These are phyloP conservation scores for Melanaphis sacchari DNA, from an alignment of 1,140 invertebrate genomes.

Conservation along the genomic window DNA sequence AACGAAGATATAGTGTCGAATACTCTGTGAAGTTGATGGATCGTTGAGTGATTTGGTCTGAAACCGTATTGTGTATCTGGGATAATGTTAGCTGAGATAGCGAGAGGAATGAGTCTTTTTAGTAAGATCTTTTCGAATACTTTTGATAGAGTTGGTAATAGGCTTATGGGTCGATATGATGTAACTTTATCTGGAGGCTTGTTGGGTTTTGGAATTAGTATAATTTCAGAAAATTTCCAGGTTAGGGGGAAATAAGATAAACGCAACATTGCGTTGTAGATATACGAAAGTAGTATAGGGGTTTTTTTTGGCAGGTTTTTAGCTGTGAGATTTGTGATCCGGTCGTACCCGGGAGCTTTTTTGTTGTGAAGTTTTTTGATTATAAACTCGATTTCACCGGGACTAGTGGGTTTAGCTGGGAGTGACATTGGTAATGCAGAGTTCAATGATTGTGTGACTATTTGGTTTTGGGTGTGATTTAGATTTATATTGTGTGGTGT, in stretches of 20 bases:
- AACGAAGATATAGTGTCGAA: background rate
- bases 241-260: constrained; percentile 21
- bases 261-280: constrained; percentile 48
- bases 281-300: background rate
- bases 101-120: constrained; percentile 45
- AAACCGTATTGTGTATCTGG: background rate
- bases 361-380: constrained; percentile 10
- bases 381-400: constrained; percentile 17
- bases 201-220: constrained; percentile 62
- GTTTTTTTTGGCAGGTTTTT: too few species aligned
- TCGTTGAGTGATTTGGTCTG: background rate
- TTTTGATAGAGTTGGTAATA: constrained; percentile 61
- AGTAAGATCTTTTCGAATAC: constrained; percentile 60
- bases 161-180: constrained; percentile 61
- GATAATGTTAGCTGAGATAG: background rate
- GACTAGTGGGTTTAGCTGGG: background rate
- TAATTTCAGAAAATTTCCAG: constrained; percentile 63
- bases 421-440: background rate
- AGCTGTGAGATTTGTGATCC: constrained; percentile 17
- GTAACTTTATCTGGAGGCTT: constrained; percentile 58
- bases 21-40: too few species aligned
- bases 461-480: background rate
- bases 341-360: constrained; percentile 43
- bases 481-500: constrained; percentile 4
- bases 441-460: background rate